Evolutionary conservation across 1,140 invertebrate species (phyloP).

Genomic region (Vanessa atalanta): DNA sequence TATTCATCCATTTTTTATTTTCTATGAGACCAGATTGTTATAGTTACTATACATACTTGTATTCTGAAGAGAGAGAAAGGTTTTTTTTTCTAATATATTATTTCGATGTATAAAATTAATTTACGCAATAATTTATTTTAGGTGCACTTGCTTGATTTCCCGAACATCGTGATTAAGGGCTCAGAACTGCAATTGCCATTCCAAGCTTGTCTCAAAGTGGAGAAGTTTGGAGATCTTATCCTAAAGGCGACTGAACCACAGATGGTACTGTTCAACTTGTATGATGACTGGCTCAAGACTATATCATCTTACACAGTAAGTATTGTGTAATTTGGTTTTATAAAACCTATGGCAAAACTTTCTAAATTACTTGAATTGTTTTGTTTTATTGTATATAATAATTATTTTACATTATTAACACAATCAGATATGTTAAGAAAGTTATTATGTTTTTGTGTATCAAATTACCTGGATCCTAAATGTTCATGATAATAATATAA

Average conservation of each 20-base stretch:
- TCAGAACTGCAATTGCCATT: constrained; percentile 99
- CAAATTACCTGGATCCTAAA: too few species aligned
- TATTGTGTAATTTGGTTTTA: constrained; percentile 23
- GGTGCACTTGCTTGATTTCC: constrained; percentile 99
- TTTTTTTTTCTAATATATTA: too few species aligned
- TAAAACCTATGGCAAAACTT: too few species aligned
- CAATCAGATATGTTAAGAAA: too few species aligned
- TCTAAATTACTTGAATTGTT: too few species aligned
- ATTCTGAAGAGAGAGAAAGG: too few species aligned
- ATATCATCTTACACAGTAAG: constrained; percentile 94
- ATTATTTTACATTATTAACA: too few species aligned
- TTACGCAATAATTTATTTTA: constrained; percentile 25
- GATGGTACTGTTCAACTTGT: constrained; percentile 99
- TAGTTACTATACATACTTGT: too few species aligned
- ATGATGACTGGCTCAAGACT: constrained; percentile 99
- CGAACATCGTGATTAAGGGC: constrained; percentile 99
- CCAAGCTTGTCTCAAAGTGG: constrained; percentile 99
- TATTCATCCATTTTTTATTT: not conserved
- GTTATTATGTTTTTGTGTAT: too few species aligned
- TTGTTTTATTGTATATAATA: too few species aligned
- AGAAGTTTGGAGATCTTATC: constrained; percentile 99
- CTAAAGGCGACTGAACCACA: constrained; percentile 99
- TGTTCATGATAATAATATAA: not conserved
- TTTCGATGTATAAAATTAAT: too few species aligned
- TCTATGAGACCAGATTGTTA: not conserved